These are phyloP conservation scores for Agrotis ipsilon DNA, from an alignment of 2,888 invertebrate species.

Conservation along the genomic window DNA sequence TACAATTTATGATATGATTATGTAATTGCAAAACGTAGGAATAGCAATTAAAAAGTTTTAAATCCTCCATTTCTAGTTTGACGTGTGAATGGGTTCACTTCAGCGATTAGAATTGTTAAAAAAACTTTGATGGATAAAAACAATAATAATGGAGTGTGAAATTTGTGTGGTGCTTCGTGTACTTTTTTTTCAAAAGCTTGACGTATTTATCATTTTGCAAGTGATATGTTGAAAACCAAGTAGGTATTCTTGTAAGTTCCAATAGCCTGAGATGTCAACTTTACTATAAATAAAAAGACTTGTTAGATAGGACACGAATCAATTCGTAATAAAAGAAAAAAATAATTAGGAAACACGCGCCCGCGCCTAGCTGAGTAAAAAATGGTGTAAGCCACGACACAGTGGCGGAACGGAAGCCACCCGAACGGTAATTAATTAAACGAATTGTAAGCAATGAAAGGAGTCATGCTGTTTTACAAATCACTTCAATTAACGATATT, in stretches of 20 bases:
- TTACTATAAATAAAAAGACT: conserved; percentile 36
- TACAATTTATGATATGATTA: conserved; percentile 51
- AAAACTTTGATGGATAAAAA: conserved; percentile 36
- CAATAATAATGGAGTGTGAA: conserved; percentile 52
- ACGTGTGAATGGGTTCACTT: conserved; percentile 46
- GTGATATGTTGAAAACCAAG: conserved; percentile 41
- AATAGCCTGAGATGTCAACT: conserved; percentile 4
- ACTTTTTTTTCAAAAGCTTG: conserved; percentile 33
- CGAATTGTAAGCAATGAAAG: conserved; percentile 91
- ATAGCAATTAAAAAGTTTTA: conserved; percentile 56
- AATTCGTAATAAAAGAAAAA: conserved; percentile 63
- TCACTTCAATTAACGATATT: conserved; percentile 91
- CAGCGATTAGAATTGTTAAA: conserved; percentile 35
- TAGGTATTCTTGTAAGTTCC: conserved; percentile 18
- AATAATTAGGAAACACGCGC: conserved; percentile 78
- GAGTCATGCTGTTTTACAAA: conserved; percentile 91
- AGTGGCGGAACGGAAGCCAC: conserved; percentile 87
- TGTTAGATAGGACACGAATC: conserved; percentile 46
- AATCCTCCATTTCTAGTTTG: conserved; percentile 50
- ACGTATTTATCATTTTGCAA: conserved; percentile 26
- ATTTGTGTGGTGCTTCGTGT: conserved; percentile 42
- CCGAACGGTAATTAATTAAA: conserved; percentile 90
- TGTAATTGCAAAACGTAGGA: conserved; percentile 56
- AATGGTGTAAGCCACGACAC: conserved; percentile 83
- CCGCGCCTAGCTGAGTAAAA: conserved; percentile 81